Conservation (phyloP, 2,113 vertebrate species). For the Todiramphus saurophagus region DNA sequence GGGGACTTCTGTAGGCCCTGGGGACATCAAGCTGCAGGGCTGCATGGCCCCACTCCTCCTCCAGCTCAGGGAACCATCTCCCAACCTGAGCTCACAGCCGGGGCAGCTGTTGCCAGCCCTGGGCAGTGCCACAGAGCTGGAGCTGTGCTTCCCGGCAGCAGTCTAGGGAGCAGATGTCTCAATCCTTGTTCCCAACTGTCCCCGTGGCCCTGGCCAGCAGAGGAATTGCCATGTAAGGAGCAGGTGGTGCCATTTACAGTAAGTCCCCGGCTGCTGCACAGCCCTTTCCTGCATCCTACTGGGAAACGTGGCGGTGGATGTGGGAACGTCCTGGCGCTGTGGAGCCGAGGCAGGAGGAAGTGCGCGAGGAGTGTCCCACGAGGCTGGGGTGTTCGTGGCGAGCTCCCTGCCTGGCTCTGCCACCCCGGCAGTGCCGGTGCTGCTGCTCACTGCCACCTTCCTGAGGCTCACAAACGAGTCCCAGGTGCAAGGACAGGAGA, state of each 20-base stretch:
- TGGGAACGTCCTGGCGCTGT: not conserved
- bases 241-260: conserved; percentile 70
- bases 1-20: fast-evolving
- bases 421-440: fast-evolving
- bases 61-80: not conserved
- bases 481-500: not conserved
- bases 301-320: not conserved
- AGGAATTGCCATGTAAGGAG: conserved; percentile 47
- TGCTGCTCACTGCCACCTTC: not conserved
- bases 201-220: not conserved
- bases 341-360: not conserved
- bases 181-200: not conserved
- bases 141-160: not conserved
- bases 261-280: conserved; percentile 50
- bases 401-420: not conserved
- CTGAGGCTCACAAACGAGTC: fast-evolving
- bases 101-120: not conserved
- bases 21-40: not conserved
- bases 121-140: fast-evolving
- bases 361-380: not conserved
- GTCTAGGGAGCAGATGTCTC: not conserved
- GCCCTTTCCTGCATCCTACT: conserved; percentile 10
- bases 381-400: fast-evolving
- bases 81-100: fast-evolving
- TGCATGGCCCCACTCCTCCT: not conserved